Percentiles rank a stretch among this genome's conserved stretches.
These are phyloP conservation scores for Sebastes diploproa DNA, from an alignment of 2,797 vertebrate species.

Conservation along the genomic window DNA sequence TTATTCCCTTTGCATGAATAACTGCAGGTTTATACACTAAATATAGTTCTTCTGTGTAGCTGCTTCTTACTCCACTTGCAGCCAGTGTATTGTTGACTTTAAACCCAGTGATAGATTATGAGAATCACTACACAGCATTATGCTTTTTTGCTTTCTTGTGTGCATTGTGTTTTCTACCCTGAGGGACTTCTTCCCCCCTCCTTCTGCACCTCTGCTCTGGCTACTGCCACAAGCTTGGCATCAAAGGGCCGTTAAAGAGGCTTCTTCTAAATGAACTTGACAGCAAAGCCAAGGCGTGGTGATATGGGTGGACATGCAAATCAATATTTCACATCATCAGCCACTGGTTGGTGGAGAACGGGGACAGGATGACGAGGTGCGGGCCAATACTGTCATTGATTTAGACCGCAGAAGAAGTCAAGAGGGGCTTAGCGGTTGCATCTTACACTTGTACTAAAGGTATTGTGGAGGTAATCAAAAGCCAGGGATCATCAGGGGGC, in stretches of 20 bases:
- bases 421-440: slow-evolving; percentile 6
- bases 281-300: slow-evolving; percentile 75
- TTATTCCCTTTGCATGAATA: slow-evolving; percentile 69
- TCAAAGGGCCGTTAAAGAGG: slow-evolving; percentile 67
- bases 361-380: slow-evolving; percentile 38
- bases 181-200: slow-evolving; percentile 12
- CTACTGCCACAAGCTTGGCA: slow-evolving; percentile 63
- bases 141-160: slow-evolving; percentile 22
- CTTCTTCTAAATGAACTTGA: slow-evolving; percentile 77
- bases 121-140: slow-evolving; percentile 28
- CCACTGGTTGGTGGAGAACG: slow-evolving; percentile 60
- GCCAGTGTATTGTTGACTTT: slow-evolving; percentile 11
- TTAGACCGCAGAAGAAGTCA: slow-evolving; percentile 44
- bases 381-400: slow-evolving; percentile 51
- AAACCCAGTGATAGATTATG: slow-evolving; percentile 16
- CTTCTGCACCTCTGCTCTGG: slow-evolving; percentile 38
- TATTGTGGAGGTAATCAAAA: slow-evolving; percentile 21
- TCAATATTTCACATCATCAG: slow-evolving; percentile 85
- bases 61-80: slow-evolving; percentile 16
- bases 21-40: slow-evolving; percentile 61
- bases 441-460: background rate
- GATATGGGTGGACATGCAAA: slow-evolving; percentile 81
- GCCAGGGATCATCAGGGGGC: background rate
- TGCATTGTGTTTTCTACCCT: slow-evolving; percentile 41
- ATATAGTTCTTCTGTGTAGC: slow-evolving; percentile 10